Percentiles rank a stretch among this genome's conserved stretches.
These are phyloP conservation scores for Epinephelus fuscoguttatus DNA, from an alignment of 2,113 vertebrate genomes.

Conservation along the genomic window DNA sequence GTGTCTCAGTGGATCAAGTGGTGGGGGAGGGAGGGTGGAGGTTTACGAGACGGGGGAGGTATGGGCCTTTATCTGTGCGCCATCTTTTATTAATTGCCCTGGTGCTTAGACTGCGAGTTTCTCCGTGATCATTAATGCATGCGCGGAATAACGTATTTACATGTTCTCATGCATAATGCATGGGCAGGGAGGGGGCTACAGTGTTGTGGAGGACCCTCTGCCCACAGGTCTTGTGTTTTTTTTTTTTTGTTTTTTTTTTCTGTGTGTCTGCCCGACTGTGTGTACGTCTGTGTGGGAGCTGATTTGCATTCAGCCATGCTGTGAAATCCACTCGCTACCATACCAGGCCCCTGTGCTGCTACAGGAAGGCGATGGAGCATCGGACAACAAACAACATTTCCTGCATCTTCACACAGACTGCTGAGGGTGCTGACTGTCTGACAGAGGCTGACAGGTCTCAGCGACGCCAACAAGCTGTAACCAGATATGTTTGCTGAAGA, in stretches of 20 bases:
- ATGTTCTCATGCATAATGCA: constrained; percentile 84
- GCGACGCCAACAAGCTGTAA: constrained; percentile 5
- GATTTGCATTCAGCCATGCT: constrained; percentile 65
- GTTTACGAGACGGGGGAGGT: constrained; percentile 46
- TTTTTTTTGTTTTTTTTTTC: constrained; percentile 15
- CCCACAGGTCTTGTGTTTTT: constrained; percentile 74
- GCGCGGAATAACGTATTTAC: constrained; percentile 83
- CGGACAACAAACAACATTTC: constrained; percentile 48
- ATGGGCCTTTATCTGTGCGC: constrained; percentile 70
- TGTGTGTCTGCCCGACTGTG: constrained; percentile 20
- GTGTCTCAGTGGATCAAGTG: constrained; percentile 77
- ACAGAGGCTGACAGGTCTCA: constrained; percentile 37
- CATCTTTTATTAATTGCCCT: constrained; percentile 86
- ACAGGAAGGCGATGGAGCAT: constrained; percentile 44
- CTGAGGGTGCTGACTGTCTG: constrained; percentile 19
- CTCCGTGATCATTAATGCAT: constrained; percentile 85
- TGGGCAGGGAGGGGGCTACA: constrained; percentile 64
- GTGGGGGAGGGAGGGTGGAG: constrained; percentile 51
- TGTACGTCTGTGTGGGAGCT: constrained; percentile 45
- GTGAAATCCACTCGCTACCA: constrained; percentile 34
- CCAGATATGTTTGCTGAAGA: constrained; percentile 11
- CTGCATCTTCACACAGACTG: constrained; percentile 19
- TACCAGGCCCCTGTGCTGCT: constrained; percentile 7
- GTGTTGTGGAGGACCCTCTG: constrained; percentile 72
- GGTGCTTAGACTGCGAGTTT: constrained; percentile 75